These are phyloP conservation scores for Drosophila nr. fundita DNA, from an alignment of 2,888 invertebrate genomes.

Conservation along the genomic window DNA sequence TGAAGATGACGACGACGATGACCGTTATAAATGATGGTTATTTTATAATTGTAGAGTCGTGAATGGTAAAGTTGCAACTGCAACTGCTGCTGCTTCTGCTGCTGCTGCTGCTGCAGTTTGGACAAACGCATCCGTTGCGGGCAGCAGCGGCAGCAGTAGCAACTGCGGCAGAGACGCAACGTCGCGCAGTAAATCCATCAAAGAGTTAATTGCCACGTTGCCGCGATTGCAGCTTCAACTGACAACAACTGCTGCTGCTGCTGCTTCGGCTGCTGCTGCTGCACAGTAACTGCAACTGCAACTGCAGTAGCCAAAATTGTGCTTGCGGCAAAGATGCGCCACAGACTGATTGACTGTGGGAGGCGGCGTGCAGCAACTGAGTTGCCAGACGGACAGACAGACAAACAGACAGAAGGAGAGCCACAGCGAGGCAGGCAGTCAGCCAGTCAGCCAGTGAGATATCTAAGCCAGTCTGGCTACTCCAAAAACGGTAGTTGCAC, in stretches of 20 bases:
- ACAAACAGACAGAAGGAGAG: background rate
- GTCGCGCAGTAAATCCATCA: conserved; percentile 67
- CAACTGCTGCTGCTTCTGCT: conserved; percentile 4
- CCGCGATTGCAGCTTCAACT: conserved; percentile 59
- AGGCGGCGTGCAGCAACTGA: conserved; percentile 25
- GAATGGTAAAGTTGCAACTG: conserved; percentile 18
- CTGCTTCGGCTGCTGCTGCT: conserved; percentile 17
- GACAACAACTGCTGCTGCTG: conserved; percentile 45
- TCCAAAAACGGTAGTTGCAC: conserved; percentile 58
- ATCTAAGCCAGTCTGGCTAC: conserved; percentile 6
- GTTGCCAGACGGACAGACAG: conserved; percentile 7
- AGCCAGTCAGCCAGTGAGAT: conserved; percentile 1
- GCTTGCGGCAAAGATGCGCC: conserved; percentile 57
- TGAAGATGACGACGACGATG: conserved; percentile 5
- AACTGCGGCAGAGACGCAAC: conserved; percentile 6
- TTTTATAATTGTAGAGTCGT: conserved; percentile 73
- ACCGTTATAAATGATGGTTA: conserved; percentile 77
- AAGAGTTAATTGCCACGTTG: conserved; percentile 77
- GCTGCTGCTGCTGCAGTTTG: conserved; percentile 31
- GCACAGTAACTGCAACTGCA: conserved; percentile 25
- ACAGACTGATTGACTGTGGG: conserved; percentile 61
- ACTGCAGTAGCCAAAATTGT: conserved; percentile 61
- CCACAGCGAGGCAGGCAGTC: conserved; percentile 1
- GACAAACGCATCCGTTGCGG: conserved; percentile 58
- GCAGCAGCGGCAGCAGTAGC: conserved; percentile 22